Conservation (phyloP, 2,888 invertebrate genomes). For the Trachelus iudaicus region DNA sequence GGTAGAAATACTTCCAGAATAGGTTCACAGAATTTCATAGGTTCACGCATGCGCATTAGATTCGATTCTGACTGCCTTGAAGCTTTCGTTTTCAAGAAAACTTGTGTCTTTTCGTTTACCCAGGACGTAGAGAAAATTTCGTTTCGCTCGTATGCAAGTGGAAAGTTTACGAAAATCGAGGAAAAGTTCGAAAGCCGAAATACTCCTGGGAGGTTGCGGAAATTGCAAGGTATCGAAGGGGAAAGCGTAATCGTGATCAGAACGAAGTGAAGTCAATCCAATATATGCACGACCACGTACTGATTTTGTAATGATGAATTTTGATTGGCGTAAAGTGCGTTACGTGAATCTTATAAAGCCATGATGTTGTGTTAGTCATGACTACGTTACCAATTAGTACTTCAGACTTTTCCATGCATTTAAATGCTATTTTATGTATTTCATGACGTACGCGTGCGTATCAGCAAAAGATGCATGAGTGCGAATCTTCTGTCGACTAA, state of each 20-base stretch:
- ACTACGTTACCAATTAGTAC: not conserved
- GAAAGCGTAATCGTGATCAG: not conserved
- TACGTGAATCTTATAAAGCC: not conserved
- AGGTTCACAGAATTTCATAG: too few species aligned
- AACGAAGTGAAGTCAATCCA: not conserved
- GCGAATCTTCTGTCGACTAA: not conserved
- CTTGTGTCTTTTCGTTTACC: not conserved
- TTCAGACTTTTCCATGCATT: not conserved
- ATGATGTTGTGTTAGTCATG: not conserved
- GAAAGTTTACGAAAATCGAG: not conserved
- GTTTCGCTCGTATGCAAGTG: not conserved
- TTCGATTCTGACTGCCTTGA: not conserved
- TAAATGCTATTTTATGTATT: not conserved
- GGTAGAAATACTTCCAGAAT: not conserved
- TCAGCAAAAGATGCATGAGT: not conserved
- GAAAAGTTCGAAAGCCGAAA: not conserved
- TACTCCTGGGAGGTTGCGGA: not conserved
- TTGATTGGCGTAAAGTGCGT: not conserved
- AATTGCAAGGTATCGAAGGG: not conserved
- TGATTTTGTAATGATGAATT: not conserved
- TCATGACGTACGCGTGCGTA: not conserved
- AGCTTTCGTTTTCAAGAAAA: not conserved
- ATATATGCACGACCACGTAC: not conserved
- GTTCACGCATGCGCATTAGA: not conserved
- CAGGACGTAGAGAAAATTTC: not conserved